A percentile compares a stretch with the other conserved stretches of the same genome.
phyloP scores from a whole-genome alignment of 2,888 invertebrate species.

The Eilema griseolum region DNA sequence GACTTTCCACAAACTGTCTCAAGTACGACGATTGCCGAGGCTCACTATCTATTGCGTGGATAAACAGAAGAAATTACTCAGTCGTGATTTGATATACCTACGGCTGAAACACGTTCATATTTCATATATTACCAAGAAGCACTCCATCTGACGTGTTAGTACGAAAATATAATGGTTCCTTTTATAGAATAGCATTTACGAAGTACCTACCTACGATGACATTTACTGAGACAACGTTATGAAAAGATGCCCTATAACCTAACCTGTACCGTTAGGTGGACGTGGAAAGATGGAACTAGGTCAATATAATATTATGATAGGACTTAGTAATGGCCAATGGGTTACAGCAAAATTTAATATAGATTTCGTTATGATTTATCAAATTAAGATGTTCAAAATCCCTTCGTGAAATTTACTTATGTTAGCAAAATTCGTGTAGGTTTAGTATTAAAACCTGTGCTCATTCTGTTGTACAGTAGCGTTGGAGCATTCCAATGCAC shows the following conservation, averaged over 20 bases:
- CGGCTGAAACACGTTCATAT: not conserved
- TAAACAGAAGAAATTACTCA: slow-evolving; percentile 5
- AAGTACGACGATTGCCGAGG: not conserved
- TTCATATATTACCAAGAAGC: slow-evolving; percentile 1
- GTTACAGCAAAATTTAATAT: not conserved
- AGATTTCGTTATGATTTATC: not conserved
- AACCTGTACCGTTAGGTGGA: too few species aligned
- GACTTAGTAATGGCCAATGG: slow-evolving; percentile 24
- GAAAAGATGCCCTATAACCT: too few species aligned
- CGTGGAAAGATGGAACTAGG: too few species aligned
- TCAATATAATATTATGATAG: slow-evolving; percentile 20
- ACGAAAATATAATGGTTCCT: slow-evolving; percentile 19
- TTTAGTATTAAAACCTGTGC: too few species aligned
- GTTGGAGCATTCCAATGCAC: too few species aligned
- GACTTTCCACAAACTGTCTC: not conserved
- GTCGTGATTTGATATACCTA: not conserved
- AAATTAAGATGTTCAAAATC: too few species aligned
- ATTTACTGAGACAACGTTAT: slow-evolving; percentile 27
- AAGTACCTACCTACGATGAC: slow-evolving; percentile 19
- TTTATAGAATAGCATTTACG: slow-evolving; percentile 31
- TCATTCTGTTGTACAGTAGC: too few species aligned
- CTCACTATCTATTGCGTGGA: slow-evolving; percentile 5
- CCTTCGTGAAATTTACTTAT: too few species aligned
- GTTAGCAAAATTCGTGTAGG: too few species aligned
- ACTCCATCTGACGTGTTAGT: slow-evolving; percentile 9